Percentiles rank a stretch among this genome's conserved stretches.
phyloP scores from a whole-genome alignment of 2,797 vertebrate genomes.

The Spinibarbus caldwelli region DNA sequence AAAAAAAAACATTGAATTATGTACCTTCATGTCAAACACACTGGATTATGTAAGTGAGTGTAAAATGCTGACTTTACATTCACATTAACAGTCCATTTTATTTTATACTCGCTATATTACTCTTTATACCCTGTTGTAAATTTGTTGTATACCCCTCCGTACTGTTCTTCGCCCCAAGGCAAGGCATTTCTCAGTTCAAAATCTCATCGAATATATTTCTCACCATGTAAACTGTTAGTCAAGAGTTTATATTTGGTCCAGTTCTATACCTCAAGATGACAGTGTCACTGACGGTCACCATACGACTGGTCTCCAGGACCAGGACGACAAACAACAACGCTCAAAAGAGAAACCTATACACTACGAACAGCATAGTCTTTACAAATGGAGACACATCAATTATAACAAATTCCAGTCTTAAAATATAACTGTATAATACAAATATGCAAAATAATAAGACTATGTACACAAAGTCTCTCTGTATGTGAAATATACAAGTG shows the following conservation, averaged over 20 bases:
- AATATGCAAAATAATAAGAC: slow-evolving; percentile 68
- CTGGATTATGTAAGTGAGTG: not conserved
- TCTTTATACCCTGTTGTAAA: slow-evolving; percentile 35
- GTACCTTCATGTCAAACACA: slow-evolving; percentile 21
- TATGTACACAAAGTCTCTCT: slow-evolving; percentile 69
- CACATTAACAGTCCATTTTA: slow-evolving; percentile 35
- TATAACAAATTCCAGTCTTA: slow-evolving; percentile 75
- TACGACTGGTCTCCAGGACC: slow-evolving; percentile 57
- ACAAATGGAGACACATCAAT: slow-evolving; percentile 76
- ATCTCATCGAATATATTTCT: slow-evolving; percentile 32
- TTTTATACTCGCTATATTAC: not conserved
- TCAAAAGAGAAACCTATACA: slow-evolving; percentile 53
- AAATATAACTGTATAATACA: slow-evolving; percentile 75
- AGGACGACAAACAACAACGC: slow-evolving; percentile 44
- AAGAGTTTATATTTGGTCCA: slow-evolving; percentile 59
- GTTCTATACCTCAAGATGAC: slow-evolving; percentile 58
- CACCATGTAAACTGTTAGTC: slow-evolving; percentile 47
- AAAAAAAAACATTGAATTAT: no score
- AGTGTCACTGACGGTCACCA: slow-evolving; percentile 50
- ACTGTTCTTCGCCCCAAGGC: slow-evolving; percentile 20
- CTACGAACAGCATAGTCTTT: slow-evolving; percentile 75
- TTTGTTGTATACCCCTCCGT: slow-evolving; percentile 45
- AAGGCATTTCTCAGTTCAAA: slow-evolving; percentile 47
- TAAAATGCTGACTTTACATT: slow-evolving; percentile 22
- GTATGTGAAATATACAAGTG: slow-evolving; percentile 56